Conservation (phyloP, 2,113 vertebrate species). For the Neogale vison region DNA sequence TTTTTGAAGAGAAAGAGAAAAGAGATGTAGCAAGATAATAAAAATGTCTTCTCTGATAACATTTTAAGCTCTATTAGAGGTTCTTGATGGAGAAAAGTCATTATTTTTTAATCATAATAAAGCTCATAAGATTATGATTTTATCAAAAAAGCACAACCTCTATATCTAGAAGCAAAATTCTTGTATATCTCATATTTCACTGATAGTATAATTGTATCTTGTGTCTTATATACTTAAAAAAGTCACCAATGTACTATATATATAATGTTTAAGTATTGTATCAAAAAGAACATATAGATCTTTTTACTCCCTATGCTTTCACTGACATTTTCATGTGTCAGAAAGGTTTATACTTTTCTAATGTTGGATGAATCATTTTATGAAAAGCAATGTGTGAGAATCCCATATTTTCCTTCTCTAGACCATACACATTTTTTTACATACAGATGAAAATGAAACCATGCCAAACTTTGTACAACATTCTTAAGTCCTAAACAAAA, state of each 20-base stretch:
- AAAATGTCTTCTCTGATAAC: neutral
- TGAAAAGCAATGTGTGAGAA: slow-evolving; percentile 26
- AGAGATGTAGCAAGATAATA: neutral
- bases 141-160: slow-evolving; percentile 12
- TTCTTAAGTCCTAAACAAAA: slow-evolving; percentile 26
- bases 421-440: neutral
- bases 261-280: neutral
- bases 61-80: neutral
- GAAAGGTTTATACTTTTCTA: slow-evolving; percentile 11
- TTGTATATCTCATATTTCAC: slow-evolving; percentile 2
- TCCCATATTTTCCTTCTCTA: slow-evolving; percentile 10
- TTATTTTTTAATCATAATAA: neutral
- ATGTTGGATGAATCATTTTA: slow-evolving; percentile 15
- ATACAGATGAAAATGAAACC: slow-evolving; percentile 50
- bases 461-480: neutral
- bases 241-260: neutral
- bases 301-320: neutral
- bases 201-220: neutral
- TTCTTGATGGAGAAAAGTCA: slow-evolving; percentile 1
- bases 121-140: slow-evolving; percentile 20
- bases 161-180: neutral
- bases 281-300: neutral
- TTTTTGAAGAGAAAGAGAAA: slow-evolving; percentile 35
- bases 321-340: neutral
- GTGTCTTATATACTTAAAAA: neutral